Base-by-base conservation (phyloP, 2,888 invertebrate genomes). In the Zygogramma bicolorata region DNA sequence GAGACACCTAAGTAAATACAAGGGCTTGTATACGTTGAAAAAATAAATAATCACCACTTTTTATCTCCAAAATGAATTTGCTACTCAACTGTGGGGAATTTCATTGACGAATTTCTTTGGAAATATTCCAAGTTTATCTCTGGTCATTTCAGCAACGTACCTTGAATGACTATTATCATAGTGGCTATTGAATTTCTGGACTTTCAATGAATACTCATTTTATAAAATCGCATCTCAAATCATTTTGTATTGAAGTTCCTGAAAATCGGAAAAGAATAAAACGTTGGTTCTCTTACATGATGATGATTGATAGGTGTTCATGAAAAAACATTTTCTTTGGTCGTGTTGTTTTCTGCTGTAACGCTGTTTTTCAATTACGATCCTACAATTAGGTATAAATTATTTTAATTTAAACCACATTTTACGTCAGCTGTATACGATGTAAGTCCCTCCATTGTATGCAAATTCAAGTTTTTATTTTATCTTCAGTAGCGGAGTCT, bases 291-390 rank as follows among this genome's bases (percentile, higher is more conserved):
- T n/a, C 2, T 53, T 25, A 27, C 53, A 27, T 27, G 53, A 27
- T 53, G 27, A 53, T 53, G 13, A 25, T 53, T 3, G 38, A 38
- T 38, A n/a, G 38, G n/a, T 38, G n/a, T 38, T 38, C 38, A 53
- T 25, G 4, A 22, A 25, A 25, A 53, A 15, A 42, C 42, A 13
- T 53, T 53, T 27, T 25, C 53, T 53, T 13, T 13, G 53, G 25
- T 53, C 15, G 4, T 53, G 53, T 25, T 53, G 53, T 53, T 53
- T 53, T 53, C 42, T 25, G 53, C 15, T 25, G 27, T 34, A 38
- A 62, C 62, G 62, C 62, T 25, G 62, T 22, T 62, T 62, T 62
- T 42, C 42, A 62, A 40, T 62, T 62, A 46, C 62, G n/a, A 38
- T n/a, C 62, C 22, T 10, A 38, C 15, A 42, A 62, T 62, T 62